Evolutionary conservation across 1,140 invertebrate species (phyloP), one percentile per base, ranked within the genome.

Genomic region (Odontomachus brunneus): DNA sequence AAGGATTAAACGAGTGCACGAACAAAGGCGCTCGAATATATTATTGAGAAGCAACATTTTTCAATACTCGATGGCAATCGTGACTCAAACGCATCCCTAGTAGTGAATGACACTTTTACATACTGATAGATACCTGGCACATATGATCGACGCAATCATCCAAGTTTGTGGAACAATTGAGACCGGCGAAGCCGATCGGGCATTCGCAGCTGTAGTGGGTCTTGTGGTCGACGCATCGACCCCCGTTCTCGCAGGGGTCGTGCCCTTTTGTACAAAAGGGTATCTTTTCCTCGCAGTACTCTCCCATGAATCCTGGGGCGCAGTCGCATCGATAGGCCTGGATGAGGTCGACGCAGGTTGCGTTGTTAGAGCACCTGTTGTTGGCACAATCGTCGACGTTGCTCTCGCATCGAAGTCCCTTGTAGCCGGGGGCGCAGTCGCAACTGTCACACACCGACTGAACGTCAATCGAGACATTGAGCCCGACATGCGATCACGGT

Each of bases 131-230:
- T 90, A 97, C 97, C 95, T 98, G 97, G 93, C 98, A 99, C 95
- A 98, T 96, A 93, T 99, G 96, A 93, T 98, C 97, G 92, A 96
- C 95, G 93, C 98, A 99, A 92, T 99, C 98, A 92, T 99, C 98
- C 63, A 98, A 96, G 91, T 99, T 98, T 75, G 96, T 94, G 69
- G 98, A 98, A 94, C 99, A 99, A 94, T 99, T 99, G 89, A 97
- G 96, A 11, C 99, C 99, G 87, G 96, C 95, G 95, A 98, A 99
- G 4, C 99, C 99, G 78, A 96, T 94, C 83, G 96, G 94, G 94
- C 99, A 99, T 89, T 98, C 96, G 95, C 99, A 99, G 92, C 97
- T 96, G 95, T 99, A 99, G 94, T 98, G 97, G 89, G 97, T 98
- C 88, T 95, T 95, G 94, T 98, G 97, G 94, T 98, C 97, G 67